Percentiles rank a stretch among this genome's conserved stretches.
Evolutionary conservation across 2,888 invertebrate genomes (phyloP).

Genomic region (Crematogaster levior): DNA sequence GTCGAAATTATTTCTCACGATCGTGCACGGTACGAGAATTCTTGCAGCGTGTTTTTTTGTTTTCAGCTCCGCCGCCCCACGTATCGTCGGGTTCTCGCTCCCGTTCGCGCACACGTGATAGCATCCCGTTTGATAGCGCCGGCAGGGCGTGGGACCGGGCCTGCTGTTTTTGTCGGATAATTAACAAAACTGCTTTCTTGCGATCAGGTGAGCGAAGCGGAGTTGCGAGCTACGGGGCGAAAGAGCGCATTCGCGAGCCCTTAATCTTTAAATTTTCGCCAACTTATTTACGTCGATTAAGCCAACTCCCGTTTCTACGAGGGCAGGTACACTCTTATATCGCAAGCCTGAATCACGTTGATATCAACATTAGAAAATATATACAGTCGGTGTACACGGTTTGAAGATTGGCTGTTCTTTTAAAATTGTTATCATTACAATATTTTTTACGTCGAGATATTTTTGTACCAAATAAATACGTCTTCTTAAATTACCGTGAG

Average conservation of each 20-base stretch:
- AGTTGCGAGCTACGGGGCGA: no score
- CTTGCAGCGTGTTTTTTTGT: conserved; percentile 62
- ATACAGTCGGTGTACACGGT: neutral
- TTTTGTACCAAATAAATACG: neutral
- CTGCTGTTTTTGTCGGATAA: conserved; percentile 83
- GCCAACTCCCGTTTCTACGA: neutral
- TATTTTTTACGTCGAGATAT: neutral
- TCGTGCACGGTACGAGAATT: conserved; percentile 48
- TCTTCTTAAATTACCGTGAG: neutral
- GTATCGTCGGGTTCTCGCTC: conserved; percentile 2
- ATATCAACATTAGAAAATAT: neutral
- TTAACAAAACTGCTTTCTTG: conserved; percentile 82
- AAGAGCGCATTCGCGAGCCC: conserved; percentile 42
- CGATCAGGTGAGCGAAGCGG: no score
- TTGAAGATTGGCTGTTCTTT: neutral
- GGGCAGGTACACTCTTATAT: neutral
- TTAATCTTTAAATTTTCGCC: conserved; percentile 62
- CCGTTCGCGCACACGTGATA: conserved; percentile 60
- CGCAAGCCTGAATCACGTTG: conserved; percentile 3
- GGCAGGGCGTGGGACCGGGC: conserved; percentile 75
- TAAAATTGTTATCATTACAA: neutral
- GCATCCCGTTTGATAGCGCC: conserved; percentile 67
- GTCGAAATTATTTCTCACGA: conserved; percentile 10
- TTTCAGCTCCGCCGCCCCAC: conserved; percentile 1
- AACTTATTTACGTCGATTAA: conserved; percentile 44